phyloP scores from a whole-genome alignment of 1,140 invertebrate species.

The Lepidurus arcticus region DNA sequence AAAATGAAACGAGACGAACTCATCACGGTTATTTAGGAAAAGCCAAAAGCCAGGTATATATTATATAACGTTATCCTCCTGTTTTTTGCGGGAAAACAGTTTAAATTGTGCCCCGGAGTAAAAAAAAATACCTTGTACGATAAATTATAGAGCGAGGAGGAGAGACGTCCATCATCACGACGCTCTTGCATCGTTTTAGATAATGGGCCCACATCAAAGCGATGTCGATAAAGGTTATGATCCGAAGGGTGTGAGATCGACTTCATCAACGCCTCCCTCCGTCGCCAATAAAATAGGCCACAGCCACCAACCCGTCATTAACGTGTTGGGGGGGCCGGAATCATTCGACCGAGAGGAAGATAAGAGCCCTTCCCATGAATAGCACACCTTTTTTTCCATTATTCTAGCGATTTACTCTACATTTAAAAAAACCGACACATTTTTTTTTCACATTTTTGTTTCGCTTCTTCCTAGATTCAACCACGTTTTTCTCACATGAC shows the following conservation, averaged over 20 bases:
- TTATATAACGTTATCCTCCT: not conserved
- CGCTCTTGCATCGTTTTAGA: conserved; percentile 6
- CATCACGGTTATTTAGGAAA: not conserved
- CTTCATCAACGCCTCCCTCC: conserved; percentile 20
- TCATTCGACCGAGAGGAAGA: not conserved
- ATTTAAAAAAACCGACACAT: not conserved
- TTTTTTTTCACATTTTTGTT: not conserved
- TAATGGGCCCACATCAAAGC: conserved; percentile 3
- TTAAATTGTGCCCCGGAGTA: not conserved
- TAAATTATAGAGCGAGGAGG: not conserved
- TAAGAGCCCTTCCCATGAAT: not conserved
- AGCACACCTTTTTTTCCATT: not conserved
- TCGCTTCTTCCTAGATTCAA: too few species aligned
- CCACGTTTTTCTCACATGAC: too few species aligned
- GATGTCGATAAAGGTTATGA: conserved; percentile 19
- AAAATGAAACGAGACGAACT: not conserved
- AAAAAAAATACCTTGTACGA: not conserved
- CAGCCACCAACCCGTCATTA: conserved; percentile 17
- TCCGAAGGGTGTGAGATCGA: conserved; percentile 17
- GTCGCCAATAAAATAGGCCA: conserved; percentile 7
- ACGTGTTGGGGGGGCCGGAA: conserved; percentile 10
- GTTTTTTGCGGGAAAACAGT: not conserved
- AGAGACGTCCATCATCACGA: conserved; percentile 8
- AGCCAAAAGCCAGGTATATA: not conserved
- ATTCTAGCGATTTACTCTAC: not conserved